These are phyloP conservation scores for Myotis lucifugus DNA, from an alignment of 2,113 vertebrate species.

Conservation along the genomic window DNA sequence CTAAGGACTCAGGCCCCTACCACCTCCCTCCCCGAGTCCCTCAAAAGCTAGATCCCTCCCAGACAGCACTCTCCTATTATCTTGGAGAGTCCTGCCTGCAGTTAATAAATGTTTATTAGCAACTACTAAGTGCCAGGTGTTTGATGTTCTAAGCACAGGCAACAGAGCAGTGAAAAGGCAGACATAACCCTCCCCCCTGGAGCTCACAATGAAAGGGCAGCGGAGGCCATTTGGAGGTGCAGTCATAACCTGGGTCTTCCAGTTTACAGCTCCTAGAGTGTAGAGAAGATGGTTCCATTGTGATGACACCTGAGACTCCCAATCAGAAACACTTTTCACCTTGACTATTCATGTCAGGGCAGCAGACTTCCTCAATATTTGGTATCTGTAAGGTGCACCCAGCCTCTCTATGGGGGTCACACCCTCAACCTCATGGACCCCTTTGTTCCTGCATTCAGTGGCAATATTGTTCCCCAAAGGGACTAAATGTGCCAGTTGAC, in stretches of 20 bases:
- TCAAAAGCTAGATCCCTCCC: neutral
- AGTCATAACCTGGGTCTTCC: neutral
- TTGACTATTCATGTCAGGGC: neutral
- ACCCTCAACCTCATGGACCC: fast-evolving
- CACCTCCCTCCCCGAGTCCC: too few relatives aligned
- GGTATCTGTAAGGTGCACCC: neutral
- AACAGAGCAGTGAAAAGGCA: neutral
- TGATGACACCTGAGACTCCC: neutral
- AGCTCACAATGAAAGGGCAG: neutral
- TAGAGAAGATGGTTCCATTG: neutral
- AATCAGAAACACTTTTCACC: neutral
- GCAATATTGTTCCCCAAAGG: neutral
- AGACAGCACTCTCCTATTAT: neutral
- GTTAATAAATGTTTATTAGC: neutral
- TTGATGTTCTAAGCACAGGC: neutral
- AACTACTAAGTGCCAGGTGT: neutral
- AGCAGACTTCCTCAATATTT: neutral
- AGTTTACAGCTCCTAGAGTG: neutral
- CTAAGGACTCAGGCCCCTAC: neutral
- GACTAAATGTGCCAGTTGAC: neutral
- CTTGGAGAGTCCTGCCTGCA: neutral
- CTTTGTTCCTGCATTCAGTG: neutral
- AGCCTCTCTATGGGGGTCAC: neutral
- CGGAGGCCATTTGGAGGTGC: neutral
- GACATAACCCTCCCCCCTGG: neutral